Percentiles rank a stretch among this genome's conserved stretches.
Evolutionary conservation across 37 sponge, comb jelly and placozoan genomes (phyloP).

Genomic region (Aphrocallistes beatrix): DNA sequence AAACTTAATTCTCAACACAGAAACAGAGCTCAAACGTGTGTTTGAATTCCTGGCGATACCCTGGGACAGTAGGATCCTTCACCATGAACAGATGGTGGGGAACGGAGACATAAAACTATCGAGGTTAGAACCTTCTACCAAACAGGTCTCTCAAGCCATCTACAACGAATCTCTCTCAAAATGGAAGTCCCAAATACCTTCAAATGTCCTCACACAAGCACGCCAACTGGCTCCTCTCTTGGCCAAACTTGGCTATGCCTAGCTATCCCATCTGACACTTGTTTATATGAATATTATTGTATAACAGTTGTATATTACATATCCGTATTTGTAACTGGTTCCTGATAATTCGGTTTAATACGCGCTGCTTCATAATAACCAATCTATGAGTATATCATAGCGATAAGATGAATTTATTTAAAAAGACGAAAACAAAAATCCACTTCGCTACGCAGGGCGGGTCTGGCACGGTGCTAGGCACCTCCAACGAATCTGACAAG

Average conservation of each 20-base stretch:
- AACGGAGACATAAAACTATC: conserved; percentile 32
- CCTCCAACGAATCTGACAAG: not conserved
- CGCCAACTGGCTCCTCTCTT: not conserved
- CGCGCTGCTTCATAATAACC: not conserved
- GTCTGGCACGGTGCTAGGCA: not conserved
- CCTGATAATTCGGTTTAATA: not conserved
- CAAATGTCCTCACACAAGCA: not conserved
- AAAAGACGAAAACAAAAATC: not conserved
- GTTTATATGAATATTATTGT: not conserved
- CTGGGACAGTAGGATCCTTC: conserved; percentile 65
- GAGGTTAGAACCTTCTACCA: conserved; percentile 70
- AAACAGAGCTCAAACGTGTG: conserved; percentile 34
- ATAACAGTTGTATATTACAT: not conserved
- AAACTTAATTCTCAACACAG: conserved; percentile 44
- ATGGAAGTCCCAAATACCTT: conserved; percentile 51
- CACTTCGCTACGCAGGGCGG: conserved; percentile 1
- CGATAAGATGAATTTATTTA: not conserved
- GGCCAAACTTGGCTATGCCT: not conserved
- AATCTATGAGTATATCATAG: too few species aligned
- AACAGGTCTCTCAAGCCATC: conserved; percentile 55
- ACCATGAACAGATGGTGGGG: conserved; percentile 45
- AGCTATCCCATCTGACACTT: not conserved
- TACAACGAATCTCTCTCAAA: conserved; percentile 42
- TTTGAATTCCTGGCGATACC: conserved; percentile 45
- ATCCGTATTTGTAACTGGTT: not conserved